Conservation (phyloP, 2,888 invertebrate genomes). For the Timandra comae region DNA sequence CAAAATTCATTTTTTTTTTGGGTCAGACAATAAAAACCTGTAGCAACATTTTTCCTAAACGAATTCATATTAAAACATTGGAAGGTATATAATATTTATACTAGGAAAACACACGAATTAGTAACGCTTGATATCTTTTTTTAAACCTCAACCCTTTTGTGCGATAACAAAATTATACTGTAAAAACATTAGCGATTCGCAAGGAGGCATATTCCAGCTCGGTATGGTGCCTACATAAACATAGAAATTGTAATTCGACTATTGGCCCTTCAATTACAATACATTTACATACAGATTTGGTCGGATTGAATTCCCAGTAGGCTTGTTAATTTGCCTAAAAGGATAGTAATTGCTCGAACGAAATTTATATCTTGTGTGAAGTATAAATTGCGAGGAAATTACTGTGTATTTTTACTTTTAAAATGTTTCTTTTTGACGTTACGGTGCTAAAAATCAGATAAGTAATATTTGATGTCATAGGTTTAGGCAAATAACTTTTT, state of each 20-base stretch:
- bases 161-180: constrained; percentile 58
- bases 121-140: constrained; percentile 21
- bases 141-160: constrained; percentile 26
- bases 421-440: too few relatives aligned
- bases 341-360: constrained; percentile 61
- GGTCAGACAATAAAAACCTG: too few relatives aligned
- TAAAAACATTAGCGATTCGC: constrained; percentile 37
- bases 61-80: too few relatives aligned
- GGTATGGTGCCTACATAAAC: neutral
- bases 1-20: too few relatives aligned
- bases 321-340: constrained; percentile 72
- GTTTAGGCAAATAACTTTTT: too few relatives aligned
- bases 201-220: constrained; percentile 14
- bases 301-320: constrained; percentile 60
- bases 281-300: constrained; percentile 72
- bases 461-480: too few relatives aligned
- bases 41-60: constrained; percentile 6
- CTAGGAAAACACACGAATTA: constrained; percentile 13
- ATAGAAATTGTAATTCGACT: constrained; percentile 41
- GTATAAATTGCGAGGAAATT: constrained; percentile 19
- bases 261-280: constrained; percentile 66
- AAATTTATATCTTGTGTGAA: constrained; percentile 43
- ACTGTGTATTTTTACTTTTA: constrained; percentile 8
- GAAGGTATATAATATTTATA: neutral
- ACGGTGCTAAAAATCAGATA: too few relatives aligned